Conservation (phyloP, 2,888 invertebrate genomes). For the Rhamnusium bicolor region DNA sequence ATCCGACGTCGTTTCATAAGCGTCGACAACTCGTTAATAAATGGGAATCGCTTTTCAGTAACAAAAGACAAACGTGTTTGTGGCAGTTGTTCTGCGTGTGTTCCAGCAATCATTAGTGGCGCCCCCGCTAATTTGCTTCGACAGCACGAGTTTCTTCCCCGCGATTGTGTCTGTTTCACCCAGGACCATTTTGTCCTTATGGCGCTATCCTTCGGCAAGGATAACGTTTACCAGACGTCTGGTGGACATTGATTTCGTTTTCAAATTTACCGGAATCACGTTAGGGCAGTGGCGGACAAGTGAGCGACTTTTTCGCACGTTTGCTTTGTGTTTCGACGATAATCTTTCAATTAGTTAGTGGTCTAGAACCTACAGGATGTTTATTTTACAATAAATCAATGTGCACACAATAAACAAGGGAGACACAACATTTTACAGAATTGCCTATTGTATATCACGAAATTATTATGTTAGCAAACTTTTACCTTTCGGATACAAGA, state of each 20-base stretch:
- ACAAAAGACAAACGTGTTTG: conserved; percentile 62
- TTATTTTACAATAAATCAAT: too few species aligned
- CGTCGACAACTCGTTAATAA: conserved; percentile 52
- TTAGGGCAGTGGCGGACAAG: neutral
- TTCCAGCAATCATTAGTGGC: conserved; percentile 57
- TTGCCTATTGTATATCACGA: too few species aligned
- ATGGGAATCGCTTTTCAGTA: conserved; percentile 60
- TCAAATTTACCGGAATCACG: conserved; percentile 6
- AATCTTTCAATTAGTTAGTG: neutral
- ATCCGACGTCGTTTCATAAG: conserved; percentile 44
- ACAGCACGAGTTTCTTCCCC: neutral
- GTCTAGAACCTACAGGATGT: too few species aligned
- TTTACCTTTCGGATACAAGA: too few species aligned
- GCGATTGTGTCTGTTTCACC: conserved; percentile 7
- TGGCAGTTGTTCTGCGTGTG: conserved; percentile 61
- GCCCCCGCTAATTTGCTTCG: conserved; percentile 53
- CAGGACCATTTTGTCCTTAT: neutral
- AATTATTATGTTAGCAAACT: too few species aligned
- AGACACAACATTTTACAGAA: too few species aligned
- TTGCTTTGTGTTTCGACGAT: neutral
- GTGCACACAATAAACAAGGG: too few species aligned
- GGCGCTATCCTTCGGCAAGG: conserved; percentile 7
- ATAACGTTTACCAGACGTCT: conserved; percentile 8
- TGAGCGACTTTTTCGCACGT: neutral
- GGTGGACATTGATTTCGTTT: conserved; percentile 10